phyloP scores from a whole-genome alignment of 2,797 vertebrate species.

The Carapus acus region DNA sequence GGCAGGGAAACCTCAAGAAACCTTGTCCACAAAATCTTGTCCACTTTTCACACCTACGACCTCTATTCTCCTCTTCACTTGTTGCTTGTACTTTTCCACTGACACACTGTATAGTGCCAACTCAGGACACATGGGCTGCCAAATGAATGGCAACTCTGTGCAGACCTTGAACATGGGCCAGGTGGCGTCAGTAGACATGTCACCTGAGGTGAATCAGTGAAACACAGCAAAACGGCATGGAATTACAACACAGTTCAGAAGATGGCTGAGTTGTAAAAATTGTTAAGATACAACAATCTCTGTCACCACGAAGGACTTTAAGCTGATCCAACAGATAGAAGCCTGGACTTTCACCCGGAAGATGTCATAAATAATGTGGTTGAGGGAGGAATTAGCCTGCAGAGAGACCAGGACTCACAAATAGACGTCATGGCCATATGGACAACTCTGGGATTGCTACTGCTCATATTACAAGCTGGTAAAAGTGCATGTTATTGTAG shows the following conservation, averaged over 20 bases:
- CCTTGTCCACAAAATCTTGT: too few relatives aligned
- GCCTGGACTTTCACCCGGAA: constrained; percentile 54
- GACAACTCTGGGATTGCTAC: constrained; percentile 45
- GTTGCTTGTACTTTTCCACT: too few relatives aligned
- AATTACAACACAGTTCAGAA: constrained; percentile 4
- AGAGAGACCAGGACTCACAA: constrained; percentile 1
- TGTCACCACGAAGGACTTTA: constrained; percentile 23
- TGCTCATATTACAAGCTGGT: constrained; percentile 64
- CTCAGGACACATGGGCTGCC: too few relatives aligned
- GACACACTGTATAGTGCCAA: too few relatives aligned
- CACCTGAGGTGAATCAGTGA: constrained; percentile 29
- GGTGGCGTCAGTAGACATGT: constrained; percentile 35
- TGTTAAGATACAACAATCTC: constrained; percentile 7
- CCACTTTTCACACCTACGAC: too few relatives aligned
- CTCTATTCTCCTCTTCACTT: too few relatives aligned
- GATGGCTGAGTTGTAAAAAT: constrained; percentile 39
- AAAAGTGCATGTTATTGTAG: constrained; percentile 23
- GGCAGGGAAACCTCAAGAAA: too few relatives aligned
- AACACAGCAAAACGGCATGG: constrained; percentile 5
- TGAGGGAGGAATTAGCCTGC: not conserved
- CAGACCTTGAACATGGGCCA: constrained; percentile 44
- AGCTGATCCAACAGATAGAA: constrained; percentile 19
- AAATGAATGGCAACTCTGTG: constrained; percentile 60
- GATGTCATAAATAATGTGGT: constrained; percentile 37
- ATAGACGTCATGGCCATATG: constrained; percentile 54